Percentiles rank a stretch among this genome's conserved stretches.
These are phyloP conservation scores for Scaptomyza polygonia DNA, from an alignment of 2,888 invertebrate species.

Conservation along the genomic window DNA sequence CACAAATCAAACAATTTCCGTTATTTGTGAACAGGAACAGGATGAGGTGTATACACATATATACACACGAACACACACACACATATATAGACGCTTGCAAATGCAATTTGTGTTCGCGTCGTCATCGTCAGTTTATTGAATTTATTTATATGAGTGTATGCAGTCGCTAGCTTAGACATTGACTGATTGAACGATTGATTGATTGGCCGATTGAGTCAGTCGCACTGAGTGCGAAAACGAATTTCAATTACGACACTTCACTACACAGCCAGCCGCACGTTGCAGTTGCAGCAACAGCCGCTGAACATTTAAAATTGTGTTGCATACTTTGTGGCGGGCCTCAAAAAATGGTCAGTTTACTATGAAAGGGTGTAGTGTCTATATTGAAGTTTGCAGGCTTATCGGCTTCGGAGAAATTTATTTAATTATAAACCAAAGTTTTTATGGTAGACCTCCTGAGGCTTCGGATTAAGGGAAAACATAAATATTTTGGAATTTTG, in stretches of 20 bases:
- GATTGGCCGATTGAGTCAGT: slow-evolving; percentile 43
- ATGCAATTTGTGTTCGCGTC: slow-evolving; percentile 67
- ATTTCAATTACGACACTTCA: slow-evolving; percentile 33
- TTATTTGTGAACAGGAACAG: slow-evolving; percentile 15
- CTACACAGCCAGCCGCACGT: neutral
- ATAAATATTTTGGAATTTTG: no score
- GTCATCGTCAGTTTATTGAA: slow-evolving; percentile 65
- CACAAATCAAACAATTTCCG: slow-evolving; percentile 69
- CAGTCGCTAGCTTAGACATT: slow-evolving; percentile 59
- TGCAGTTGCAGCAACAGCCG: neutral
- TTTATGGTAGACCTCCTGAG: no score
- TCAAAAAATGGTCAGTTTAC: no score
- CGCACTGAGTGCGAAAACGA: slow-evolving; percentile 23
- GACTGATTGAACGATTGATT: slow-evolving; percentile 62
- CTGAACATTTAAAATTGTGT: neutral
- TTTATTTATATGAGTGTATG: slow-evolving; percentile 77
- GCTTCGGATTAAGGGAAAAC: no score
- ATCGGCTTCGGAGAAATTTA: no score
- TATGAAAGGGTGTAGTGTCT: no score
- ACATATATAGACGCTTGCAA: slow-evolving; percentile 26
- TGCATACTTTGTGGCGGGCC: slow-evolving; percentile 7
- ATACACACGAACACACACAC: neutral
- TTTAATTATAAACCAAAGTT: no score
- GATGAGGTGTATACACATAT: neutral
- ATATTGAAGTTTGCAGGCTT: no score